Evolutionary conservation across 2,888 invertebrate species (phyloP), one percentile per base, ranked within the genome.

Genomic region (Xylota segnis): DNA sequence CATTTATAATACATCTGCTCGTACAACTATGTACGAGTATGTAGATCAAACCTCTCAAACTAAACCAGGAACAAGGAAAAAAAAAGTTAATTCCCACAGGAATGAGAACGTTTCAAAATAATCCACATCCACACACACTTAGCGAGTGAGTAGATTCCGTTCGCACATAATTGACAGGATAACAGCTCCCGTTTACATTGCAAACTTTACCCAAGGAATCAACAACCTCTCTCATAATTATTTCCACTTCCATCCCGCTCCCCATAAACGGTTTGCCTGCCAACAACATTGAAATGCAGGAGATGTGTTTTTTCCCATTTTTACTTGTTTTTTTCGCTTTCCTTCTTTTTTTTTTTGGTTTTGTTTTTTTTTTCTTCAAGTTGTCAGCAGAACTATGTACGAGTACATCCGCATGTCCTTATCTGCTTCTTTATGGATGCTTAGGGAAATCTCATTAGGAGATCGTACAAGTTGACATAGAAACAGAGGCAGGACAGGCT

Each of bases 371-470:
- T 47, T 84, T 63, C 63, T 70, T 79, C 65, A 75, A 71, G 61
- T 84, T 81, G 75, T 65, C 84, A 75, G 70, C 65, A 40, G 1
- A 9, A 3, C 23, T 23, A 23, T 9, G n/a, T 14, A 58, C 61
- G 54, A 32, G 63, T 81, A 68, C 82, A 82, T 86, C 82, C 82
- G 86, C 50, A 86, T 86, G 50, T 82, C 76, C 86, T 86, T 86
- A 81, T 82, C 76, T 76, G 27, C 56, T 82, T 61, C 76, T 82
- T 77, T 86, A 82, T 86, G 65, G 68, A 72, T 77, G 86, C 86
- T 86, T 82, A 66, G 82, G 86, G 86, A 82, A 86, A 86, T 86
- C 86, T 86, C 86, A 82, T 86, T 86, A 86, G 76, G 82, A 76
- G 66, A 72, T 77, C 76, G 76, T 77, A 86, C 82, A 82, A 86